Conservation (phyloP, 1,140 invertebrate species). For the Drosophila kikkawai region DNA sequence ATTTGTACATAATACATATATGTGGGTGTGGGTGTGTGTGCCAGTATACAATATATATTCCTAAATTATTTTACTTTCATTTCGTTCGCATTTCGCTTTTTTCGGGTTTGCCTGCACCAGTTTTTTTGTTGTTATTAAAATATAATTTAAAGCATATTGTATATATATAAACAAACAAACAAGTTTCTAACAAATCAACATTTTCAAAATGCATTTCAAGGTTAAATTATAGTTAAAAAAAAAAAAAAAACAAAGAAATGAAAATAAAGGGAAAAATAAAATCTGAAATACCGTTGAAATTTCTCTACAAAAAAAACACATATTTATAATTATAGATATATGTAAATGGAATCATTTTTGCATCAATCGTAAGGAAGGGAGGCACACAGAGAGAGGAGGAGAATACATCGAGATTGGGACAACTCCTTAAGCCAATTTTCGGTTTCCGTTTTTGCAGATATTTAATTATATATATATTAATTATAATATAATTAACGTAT, state of each 20-base stretch:
- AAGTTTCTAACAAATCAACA: conserved; percentile 53
- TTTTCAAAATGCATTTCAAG: conserved; percentile 45
- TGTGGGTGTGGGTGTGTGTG: conserved; percentile 3
- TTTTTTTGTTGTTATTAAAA: conserved; percentile 52
- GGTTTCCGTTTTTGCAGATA: neutral
- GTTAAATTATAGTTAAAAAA: conserved; percentile 8
- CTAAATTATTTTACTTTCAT: conserved; percentile 28
- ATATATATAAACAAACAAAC: conserved; percentile 24
- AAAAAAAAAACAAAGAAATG: neutral
- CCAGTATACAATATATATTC: conserved; percentile 21
- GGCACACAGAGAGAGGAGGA: neutral
- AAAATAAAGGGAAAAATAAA: neutral
- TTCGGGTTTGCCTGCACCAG: conserved; percentile 74
- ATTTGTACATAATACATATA: conserved; percentile 48
- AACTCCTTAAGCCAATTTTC: conserved; percentile 21
- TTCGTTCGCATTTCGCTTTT: conserved; percentile 27
- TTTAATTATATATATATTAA: neutral
- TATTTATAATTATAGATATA: conserved; percentile 26
- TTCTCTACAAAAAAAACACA: conserved; percentile 36
- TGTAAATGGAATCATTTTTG: conserved; percentile 40
- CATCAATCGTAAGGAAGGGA: neutral
- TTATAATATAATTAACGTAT: too few relatives aligned
- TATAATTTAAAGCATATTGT: conserved; percentile 42
- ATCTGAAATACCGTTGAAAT: conserved; percentile 39
- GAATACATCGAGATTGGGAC: conserved; percentile 26